Evolutionary conservation across 2,888 invertebrate genomes (phyloP).

Genomic region (Latrodectus elegans): DNA sequence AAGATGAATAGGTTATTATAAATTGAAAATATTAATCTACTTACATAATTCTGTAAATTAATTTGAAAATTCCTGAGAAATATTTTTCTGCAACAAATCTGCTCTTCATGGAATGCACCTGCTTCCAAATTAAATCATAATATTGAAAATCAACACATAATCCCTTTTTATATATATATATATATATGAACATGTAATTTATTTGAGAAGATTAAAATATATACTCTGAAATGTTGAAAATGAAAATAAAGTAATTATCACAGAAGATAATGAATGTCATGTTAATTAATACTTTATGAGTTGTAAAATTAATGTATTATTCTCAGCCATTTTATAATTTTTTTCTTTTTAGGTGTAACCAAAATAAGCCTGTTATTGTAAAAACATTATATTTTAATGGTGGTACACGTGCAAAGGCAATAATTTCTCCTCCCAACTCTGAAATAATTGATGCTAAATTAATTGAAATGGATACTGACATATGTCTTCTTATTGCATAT

Average conservation of each 20-base stretch:
- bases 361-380: neutral
- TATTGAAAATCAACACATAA: neutral
- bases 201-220: neutral
- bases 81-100: too few relatives aligned
- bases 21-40: too few relatives aligned
- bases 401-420: neutral
- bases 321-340: too few relatives aligned
- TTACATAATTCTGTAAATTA: too few relatives aligned
- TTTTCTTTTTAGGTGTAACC: slow-evolving; percentile 3
- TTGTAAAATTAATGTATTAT: too few relatives aligned
- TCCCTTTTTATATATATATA: neutral
- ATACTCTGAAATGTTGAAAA: neutral
- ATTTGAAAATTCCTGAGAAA: too few relatives aligned
- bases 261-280: too few relatives aligned
- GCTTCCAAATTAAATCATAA: too few relatives aligned
- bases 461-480: slow-evolving; percentile 10
- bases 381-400: slow-evolving; percentile 26
- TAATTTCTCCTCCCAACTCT: neutral
- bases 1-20: too few relatives aligned
- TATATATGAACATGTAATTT: neutral
- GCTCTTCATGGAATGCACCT: too few relatives aligned
- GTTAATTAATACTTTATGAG: too few relatives aligned
- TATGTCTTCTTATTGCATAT: slow-evolving; percentile 20
- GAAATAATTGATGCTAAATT: slow-evolving; percentile 26
- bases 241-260: neutral